Percentiles rank a stretch among this genome's conserved stretches.
Conservation (phyloP, 2,113 vertebrate species). For the Nyctereutes procyonoides region DNA sequence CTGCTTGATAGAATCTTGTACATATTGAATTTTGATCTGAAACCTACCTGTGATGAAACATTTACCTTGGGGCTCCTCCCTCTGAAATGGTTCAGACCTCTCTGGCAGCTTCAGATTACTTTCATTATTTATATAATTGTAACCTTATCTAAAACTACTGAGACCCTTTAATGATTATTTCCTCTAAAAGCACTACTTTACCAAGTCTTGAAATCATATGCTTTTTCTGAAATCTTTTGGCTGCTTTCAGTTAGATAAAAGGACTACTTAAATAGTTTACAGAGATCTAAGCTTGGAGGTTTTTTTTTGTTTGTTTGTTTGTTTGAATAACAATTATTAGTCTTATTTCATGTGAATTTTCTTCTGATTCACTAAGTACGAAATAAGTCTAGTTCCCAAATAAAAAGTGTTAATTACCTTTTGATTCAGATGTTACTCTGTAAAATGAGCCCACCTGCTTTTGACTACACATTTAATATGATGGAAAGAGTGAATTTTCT, state of each 20-base stretch:
- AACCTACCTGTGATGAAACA: neutral
- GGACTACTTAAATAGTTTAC: neutral
- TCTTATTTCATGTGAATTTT: conserved; percentile 39
- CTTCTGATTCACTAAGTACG: neutral
- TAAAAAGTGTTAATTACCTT: conserved; percentile 20
- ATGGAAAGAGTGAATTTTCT: conserved; percentile 42
- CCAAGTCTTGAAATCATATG: conserved; percentile 1
- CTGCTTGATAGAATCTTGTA: neutral
- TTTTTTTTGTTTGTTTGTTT: conserved; percentile 15
- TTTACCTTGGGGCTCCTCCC: neutral
- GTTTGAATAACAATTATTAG: neutral
- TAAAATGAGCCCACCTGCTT: conserved; percentile 1
- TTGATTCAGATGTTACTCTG: conserved; percentile 23
- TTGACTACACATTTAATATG: conserved; percentile 45
- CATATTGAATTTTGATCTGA: conserved; percentile 3
- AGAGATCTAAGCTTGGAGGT: neutral
- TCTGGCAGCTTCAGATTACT: neutral
- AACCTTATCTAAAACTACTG: conserved; percentile 22
- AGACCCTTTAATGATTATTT: neutral
- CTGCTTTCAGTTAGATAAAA: neutral
- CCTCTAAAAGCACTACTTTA: neutral
- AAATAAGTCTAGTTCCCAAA: conserved; percentile 13
- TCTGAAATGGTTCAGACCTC: neutral
- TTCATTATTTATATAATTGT: conserved; percentile 40
- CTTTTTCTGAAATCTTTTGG: conserved; percentile 6